A percentile compares a stretch with the other conserved stretches of the same genome.
These are phyloP conservation scores for Epinephelus cyanopodus DNA, from an alignment of 2,113 vertebrate genomes.

Conservation along the genomic window DNA sequence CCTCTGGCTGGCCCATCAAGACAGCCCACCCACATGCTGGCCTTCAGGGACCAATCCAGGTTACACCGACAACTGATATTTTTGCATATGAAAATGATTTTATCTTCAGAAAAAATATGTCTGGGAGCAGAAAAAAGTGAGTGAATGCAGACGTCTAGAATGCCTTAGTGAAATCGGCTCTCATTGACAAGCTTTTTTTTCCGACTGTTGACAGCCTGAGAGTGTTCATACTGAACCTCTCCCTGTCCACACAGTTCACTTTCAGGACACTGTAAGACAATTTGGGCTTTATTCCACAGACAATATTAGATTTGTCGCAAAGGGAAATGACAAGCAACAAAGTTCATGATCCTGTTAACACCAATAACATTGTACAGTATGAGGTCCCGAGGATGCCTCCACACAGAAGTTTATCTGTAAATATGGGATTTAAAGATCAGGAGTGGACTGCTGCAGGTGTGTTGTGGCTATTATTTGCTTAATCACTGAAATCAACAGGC, in stretches of 20 bases:
- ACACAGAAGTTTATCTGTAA: too few relatives aligned
- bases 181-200: not conserved
- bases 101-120: slow-evolving; percentile 2
- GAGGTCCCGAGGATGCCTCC: not conserved
- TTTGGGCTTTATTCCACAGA: not conserved
- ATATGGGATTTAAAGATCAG: not conserved
- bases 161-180: not conserved
- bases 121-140: not conserved
- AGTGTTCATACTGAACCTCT: not conserved
- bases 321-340: not conserved
- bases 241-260: not conserved
- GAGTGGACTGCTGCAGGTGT: not conserved
- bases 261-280: not conserved
- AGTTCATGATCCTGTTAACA: not conserved
- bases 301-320: not conserved
- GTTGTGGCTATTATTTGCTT: too few relatives aligned
- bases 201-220: not conserved
- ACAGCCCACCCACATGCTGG: slow-evolving; percentile 3
- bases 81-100: slow-evolving; percentile 11
- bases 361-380: not conserved
- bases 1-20: not conserved
- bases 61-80: slow-evolving; percentile 3
- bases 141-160: not conserved
- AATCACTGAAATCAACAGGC: too few relatives aligned
- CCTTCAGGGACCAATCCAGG: slow-evolving; percentile 2